Base-by-base conservation (phyloP, 1,140 invertebrate genomes). In the Meteorus sp. region DNA sequence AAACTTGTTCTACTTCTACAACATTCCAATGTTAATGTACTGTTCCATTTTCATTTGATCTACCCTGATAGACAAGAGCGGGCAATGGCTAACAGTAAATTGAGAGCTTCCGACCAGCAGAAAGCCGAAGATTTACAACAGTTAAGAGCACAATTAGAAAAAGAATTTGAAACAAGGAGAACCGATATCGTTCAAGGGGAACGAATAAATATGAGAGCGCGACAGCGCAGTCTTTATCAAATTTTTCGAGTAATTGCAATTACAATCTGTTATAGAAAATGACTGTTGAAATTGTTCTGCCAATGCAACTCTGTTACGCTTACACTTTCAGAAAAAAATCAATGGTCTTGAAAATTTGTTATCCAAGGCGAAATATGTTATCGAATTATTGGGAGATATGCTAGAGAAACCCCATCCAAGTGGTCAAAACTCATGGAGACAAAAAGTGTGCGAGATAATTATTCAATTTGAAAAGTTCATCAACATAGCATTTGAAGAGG, bases 391-490 rank as follows among this genome's bases (percentile, higher is more conserved):
- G 11, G n/a, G 43, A 27, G 20, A 27, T 41, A 17, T n/a, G 25
- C 5, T 13, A 13, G 5, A 6, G 1, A 23, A 39, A 0, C 22
- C 15, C 3, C 11, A 15, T 23, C 2, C 22, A n/a, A 27, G 15
- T 44, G 3, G 6, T 27, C 22, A 54, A n/a, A 3, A 1, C 1
- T 1, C 27, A 67, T 67, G 7, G 60, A 74, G 44, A 61, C 52
- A 23, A 13, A 69, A 77, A 52, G 47, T 82, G 15, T 31, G 62
- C 1, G 65, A 74, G 55, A 70, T 83, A 33, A 57, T 75, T 9
- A 61, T 65, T 45, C 70, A 81, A 56, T 82, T 77, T 66, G 74
- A 81, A 60, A 81, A 81, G 55, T 80, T 82, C 55, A 79, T 82
- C 22, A 71, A 81, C 62, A 81, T 76, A 47, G 70, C 73, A 3